Evolutionary conservation across 2,797 vertebrate species (phyloP), one percentile per base, ranked within the genome.

Genomic region (Diplodus sargus): DNA sequence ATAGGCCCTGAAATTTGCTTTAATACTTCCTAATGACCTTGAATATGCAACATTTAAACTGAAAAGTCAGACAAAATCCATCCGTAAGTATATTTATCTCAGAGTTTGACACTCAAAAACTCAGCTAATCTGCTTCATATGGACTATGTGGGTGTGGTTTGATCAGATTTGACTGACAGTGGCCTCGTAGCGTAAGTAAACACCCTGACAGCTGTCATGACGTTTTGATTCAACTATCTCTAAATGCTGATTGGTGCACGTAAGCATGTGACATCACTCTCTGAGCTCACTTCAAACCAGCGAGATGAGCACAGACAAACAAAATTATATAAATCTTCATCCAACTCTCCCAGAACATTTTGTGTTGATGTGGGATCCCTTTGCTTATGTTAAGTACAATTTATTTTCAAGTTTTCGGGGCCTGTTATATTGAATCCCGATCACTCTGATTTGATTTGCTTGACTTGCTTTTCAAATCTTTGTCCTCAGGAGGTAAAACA

Each of bases 381-480:
- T 43, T 14, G 15, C 64, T 53, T 4, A 20, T 1, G 45, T 23
- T 39, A 42, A 58, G 28, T 51, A 15, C 10, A 39, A 39, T 39
- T 39, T 39, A 9, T 18, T 57, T 60, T 60, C 15, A 53, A 8
- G 28, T 57, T 78, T 60, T 53, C 2, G 18, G 16, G 25, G n/a
- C 23, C 39, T 53, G 72, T 67, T 22, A 56, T 34, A 76, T 22
- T 63, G 45, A 64, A 51, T 61, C 42, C 54, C 28, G 25, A 53
- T 47, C 10, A 45, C 22, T 70, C 16, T 25, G 4, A 45, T 63
- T 25, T 57, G 2, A 63, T 57, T 22, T 57, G 20, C 39, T 39
- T 63, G 45, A 73, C 47, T 71, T 47, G 20, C 12, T 28, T 64
- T 48, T 56, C 3, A 56, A 22, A 8, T 20, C 28, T 20, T 13